Evolutionary conservation across 2,888 invertebrate species (phyloP).

Genomic region (Drosophila ustulata): DNA sequence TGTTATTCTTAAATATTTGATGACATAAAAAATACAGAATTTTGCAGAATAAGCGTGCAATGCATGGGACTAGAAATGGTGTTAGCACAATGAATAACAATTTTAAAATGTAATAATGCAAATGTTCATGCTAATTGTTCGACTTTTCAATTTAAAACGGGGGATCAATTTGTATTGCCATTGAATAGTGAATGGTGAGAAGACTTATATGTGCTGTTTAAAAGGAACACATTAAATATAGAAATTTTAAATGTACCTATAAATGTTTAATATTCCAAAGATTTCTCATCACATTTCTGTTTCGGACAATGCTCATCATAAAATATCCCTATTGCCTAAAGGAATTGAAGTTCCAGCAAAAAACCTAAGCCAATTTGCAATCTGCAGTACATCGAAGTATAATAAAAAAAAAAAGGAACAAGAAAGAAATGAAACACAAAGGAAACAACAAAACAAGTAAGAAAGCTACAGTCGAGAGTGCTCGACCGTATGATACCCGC

Average conservation of each 20-base stretch:
- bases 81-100: neutral
- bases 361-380: conserved; percentile 48
- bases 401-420: conserved; percentile 58
- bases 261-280: neutral
- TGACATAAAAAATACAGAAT: conserved; percentile 8
- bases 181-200: neutral
- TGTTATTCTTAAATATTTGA: conserved; percentile 5
- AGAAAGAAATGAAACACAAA: conserved; percentile 9
- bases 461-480: too few species aligned
- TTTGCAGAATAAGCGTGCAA: neutral
- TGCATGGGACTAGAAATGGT: neutral
- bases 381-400: conserved; percentile 60
- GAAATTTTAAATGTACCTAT: too few species aligned
- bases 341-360: conserved; percentile 43
- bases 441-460: conserved; percentile 3
- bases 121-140: neutral
- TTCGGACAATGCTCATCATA: conserved; percentile 18
- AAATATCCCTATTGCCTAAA: conserved; percentile 42
- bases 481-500: too few species aligned
- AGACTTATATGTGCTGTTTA: neutral
- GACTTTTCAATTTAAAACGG: neutral
- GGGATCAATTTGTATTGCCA: neutral
- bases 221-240: neutral
- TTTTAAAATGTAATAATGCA: neutral
- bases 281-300: neutral